A percentile compares a stretch with the other conserved stretches of the same genome.
Evolutionary conservation across 2,113 vertebrate genomes (phyloP).

Genomic region (Motacilla tschutschensis): DNA sequence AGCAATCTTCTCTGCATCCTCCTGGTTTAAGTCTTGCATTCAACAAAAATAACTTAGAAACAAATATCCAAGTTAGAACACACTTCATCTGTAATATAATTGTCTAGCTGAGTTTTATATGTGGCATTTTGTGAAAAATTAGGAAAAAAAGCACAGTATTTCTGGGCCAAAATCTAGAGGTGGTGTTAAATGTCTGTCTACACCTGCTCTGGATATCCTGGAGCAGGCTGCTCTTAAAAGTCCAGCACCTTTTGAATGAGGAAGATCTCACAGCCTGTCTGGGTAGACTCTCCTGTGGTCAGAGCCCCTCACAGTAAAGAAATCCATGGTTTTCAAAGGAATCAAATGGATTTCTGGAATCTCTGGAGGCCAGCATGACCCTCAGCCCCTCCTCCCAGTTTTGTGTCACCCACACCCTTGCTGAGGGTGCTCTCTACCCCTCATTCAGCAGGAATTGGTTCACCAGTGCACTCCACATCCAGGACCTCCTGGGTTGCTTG

Average conservation of each 20-base stretch:
- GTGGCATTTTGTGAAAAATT: neutral
- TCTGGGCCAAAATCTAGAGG: neutral
- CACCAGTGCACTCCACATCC: neutral
- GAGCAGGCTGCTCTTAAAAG: neutral
- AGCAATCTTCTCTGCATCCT: neutral
- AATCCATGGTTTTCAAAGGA: neutral
- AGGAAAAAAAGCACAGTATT: neutral
- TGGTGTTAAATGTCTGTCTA: neutral
- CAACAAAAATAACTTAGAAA: neutral
- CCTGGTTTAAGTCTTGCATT: neutral
- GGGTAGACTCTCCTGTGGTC: neutral
- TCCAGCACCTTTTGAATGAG: neutral
- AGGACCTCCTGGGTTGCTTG: neutral
- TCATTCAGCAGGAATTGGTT: neutral
- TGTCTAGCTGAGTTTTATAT: neutral
- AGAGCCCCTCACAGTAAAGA: neutral
- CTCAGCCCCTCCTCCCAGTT: neutral
- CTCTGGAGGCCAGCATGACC: neutral
- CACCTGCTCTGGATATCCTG: neutral
- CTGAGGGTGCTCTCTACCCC: accelerated
- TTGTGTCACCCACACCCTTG: neutral
- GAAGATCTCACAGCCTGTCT: neutral
- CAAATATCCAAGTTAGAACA: neutral
- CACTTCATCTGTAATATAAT: accelerated
- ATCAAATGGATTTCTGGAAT: neutral